These are phyloP conservation scores for Tapera naevia DNA, from an alignment of 2,797 vertebrate genomes.

Conservation along the genomic window DNA sequence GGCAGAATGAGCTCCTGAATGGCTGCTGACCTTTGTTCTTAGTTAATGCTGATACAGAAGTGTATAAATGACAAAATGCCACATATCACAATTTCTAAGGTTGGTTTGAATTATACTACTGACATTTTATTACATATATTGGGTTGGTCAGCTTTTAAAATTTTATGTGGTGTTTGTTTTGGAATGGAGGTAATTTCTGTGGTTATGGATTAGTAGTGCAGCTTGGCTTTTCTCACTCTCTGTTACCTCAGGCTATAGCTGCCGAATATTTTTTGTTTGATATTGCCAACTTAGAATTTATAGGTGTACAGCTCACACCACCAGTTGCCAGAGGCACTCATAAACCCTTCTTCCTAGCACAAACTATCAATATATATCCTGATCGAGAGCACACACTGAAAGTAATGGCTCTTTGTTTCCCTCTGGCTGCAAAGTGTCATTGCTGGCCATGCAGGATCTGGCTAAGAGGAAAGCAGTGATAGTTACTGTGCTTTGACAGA, in stretches of 20 bases:
- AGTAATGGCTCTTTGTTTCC: conserved; percentile 55
- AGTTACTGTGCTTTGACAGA: neutral
- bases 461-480: neutral
- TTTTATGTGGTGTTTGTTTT: conserved; percentile 56
- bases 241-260: conserved; percentile 46
- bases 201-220: conserved; percentile 43
- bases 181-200: conserved; percentile 57
- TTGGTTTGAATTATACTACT: conserved; percentile 19
- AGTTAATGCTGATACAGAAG: neutral
- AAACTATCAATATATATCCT: conserved; percentile 64
- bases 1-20: neutral
- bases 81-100: conserved; percentile 24
- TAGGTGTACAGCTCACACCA: conserved; percentile 42
- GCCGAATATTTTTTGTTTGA: conserved; percentile 54
- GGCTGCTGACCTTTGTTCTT: neutral
- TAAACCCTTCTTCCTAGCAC: conserved; percentile 58
- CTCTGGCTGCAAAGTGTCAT: conserved; percentile 24
- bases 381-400: neutral
- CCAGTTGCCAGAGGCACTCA: conserved; percentile 56
- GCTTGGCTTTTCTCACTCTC: conserved; percentile 41
- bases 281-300: conserved; percentile 65
- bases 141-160: conserved; percentile 33
- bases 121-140: conserved; percentile 38
- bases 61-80: neutral
- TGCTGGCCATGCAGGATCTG: neutral